Base-by-base conservation (phyloP, 2,888 invertebrate genomes). In the Cephus sareptanus region DNA sequence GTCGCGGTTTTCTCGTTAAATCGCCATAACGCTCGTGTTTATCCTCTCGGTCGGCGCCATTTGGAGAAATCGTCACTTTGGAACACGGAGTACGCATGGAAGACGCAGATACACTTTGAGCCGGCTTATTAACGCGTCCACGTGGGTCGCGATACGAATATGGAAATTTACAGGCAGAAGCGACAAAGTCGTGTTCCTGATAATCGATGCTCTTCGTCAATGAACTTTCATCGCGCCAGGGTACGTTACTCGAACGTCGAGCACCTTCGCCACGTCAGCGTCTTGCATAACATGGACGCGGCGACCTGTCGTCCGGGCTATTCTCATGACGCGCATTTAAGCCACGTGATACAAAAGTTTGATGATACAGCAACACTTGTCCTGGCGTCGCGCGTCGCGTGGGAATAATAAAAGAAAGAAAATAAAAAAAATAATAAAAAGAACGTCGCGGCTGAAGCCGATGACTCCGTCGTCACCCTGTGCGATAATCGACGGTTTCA, bases 211-310 rank as follows among this genome's bases (percentile, higher is more conserved):
- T 56, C 23, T 2, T 71, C 71, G 71, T 71, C 3, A 71, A 71
- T 71, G 71, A 71, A 71, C 71, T 30, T 71, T 11, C 11, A 12
- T 56, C 40, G 6, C 40, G 40, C 23, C 40, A 23, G 40, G 23
- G 40, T 1, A 23, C 23, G 40, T 23, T 71, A 13, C 71, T 15
- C 71, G 33, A 3, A 15, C 71, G 71, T 9, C 71, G 71, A 31
- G 71, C 71, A 71, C 31, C 71, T 71, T 6, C 33, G 71, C 71
- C 31, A 71, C 71, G 71, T 33, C 71, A 71, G 71, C 71, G 13
- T 15, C 31, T 71, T 71, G 71, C 71, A 9, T 71, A 71, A 71
- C 31, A 3, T 1, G 12, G 13, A 33, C 6, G 3, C 35, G 31
- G 3, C 35, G 71, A 71, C 40, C 40, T 56, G 31, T 15, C 71